Percentiles rank a stretch among this genome's conserved stretches.
These are phyloP conservation scores for Rutpela maculata DNA, from an alignment of 2,888 invertebrate genomes.

Conservation along the genomic window DNA sequence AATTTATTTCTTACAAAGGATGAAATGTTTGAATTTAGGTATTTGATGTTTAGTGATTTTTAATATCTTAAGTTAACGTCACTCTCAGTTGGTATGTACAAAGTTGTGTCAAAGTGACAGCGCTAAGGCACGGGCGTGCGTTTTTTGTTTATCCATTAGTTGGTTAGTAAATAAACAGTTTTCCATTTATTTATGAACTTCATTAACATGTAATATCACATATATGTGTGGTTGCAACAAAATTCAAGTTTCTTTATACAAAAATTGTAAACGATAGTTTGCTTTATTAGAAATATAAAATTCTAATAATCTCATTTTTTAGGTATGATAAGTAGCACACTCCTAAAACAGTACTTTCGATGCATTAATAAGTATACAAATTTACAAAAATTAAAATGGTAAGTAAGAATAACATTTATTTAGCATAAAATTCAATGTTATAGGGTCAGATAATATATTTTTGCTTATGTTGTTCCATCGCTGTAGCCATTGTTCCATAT, in stretches of 20 bases:
- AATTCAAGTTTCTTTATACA: not conserved
- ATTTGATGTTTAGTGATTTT: not conserved
- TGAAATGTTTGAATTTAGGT: not conserved
- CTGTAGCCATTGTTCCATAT: too few relatives aligned
- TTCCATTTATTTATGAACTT: not conserved
- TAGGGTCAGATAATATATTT: too few relatives aligned
- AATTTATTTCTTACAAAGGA: not conserved
- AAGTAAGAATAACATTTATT: constrained; percentile 45
- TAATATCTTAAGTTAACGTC: not conserved
- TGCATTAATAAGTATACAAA: constrained; percentile 63
- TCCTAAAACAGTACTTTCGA: constrained; percentile 64
- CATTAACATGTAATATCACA: not conserved
- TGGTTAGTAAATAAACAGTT: constrained; percentile 43
- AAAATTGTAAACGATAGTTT: not conserved
- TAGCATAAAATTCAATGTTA: not conserved
- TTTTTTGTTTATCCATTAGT: constrained; percentile 48
- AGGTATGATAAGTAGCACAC: constrained; percentile 70
- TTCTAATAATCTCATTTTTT: constrained; percentile 44
- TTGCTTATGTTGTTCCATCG: too few relatives aligned
- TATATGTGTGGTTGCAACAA: not conserved
- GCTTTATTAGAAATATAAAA: not conserved
- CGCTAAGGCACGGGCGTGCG: constrained; percentile 29
- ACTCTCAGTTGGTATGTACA: not conserved
- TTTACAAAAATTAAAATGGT: constrained; percentile 64
- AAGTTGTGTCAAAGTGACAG: not conserved